Percentiles rank a stretch among this genome's conserved stretches.
phyloP scores from a whole-genome alignment of 2,113 vertebrate genomes.

The Aphyosemion australe region DNA sequence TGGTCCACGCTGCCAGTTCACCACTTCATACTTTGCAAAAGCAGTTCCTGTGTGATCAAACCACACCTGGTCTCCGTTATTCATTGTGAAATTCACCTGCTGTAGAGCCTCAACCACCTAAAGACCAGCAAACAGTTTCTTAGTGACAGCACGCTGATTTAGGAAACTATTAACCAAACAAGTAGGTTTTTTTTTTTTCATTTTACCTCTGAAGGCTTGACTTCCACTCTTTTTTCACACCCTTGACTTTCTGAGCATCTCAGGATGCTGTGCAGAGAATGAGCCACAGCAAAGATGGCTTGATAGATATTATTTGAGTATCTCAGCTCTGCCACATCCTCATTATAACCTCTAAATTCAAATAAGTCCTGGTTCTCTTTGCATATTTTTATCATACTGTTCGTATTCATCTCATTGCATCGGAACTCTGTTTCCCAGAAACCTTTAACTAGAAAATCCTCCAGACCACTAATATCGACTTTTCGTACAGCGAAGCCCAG shows the following conservation, averaged over 20 bases:
- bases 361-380: conserved; percentile 55
- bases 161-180: too few species aligned
- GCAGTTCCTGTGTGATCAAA: conserved; percentile 76
- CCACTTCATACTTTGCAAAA: conserved; percentile 73
- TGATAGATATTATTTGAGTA: conserved; percentile 75
- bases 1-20: conserved; percentile 75
- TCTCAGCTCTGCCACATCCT: conserved; percentile 72
- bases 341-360: conserved; percentile 49
- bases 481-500: conserved; percentile 76
- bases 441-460: conserved; percentile 57
- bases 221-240: conserved; percentile 57
- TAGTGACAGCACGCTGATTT: too few species aligned
- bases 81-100: conserved; percentile 69
- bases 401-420: conserved; percentile 18
- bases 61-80: conserved; percentile 68
- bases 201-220: conserved; percentile 70
- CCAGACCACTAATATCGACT: conserved; percentile 66
- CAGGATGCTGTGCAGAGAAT: conserved; percentile 71
- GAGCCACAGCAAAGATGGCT: conserved; percentile 74
- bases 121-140: neutral
- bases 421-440: conserved; percentile 70
- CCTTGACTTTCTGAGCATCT: conserved; percentile 48
- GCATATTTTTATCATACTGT: conserved; percentile 29
- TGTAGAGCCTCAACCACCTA: conserved; percentile 65
- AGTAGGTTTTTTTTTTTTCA: too few species aligned